A percentile compares a stretch with the other conserved stretches of the same genome.
Evolutionary conservation across 37 sponge, comb jelly and placozoan species (phyloP).

Genomic region (Bolinopsis microptera): DNA sequence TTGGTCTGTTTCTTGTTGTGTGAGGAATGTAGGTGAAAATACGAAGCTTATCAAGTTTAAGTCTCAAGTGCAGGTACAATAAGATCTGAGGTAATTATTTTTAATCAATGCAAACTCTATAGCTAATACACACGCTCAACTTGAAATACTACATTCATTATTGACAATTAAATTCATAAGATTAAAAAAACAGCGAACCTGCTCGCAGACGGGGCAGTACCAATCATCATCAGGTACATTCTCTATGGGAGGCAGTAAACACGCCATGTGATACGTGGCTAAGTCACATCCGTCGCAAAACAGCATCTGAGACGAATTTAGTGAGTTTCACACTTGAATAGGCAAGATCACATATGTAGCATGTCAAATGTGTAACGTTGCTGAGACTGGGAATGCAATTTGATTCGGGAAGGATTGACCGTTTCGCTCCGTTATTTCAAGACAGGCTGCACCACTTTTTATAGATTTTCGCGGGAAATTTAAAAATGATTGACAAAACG

Average conservation of each 20-base stretch:
- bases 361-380: background rate
- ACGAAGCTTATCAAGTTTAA: background rate
- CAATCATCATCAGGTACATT: slow-evolving; percentile 47
- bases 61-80: background rate
- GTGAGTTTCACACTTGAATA: background rate
- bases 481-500: background rate
- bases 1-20: background rate
- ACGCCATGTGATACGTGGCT: slow-evolving; percentile 60
- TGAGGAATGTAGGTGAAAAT: background rate
- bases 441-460: background rate
- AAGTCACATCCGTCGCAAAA: slow-evolving; percentile 65
- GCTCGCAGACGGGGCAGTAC: slow-evolving; percentile 50
- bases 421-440: background rate
- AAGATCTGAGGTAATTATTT: background rate
- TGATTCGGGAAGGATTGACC: background rate
- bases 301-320: background rate
- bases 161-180: too few relatives aligned
- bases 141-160: too few relatives aligned
- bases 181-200: background rate
- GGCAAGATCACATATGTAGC: background rate
- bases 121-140: too few relatives aligned
- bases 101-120: too few relatives aligned
- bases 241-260: slow-evolving; percentile 46
- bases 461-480: background rate
- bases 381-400: too few relatives aligned